phyloP scores from a whole-genome alignment of 2,797 vertebrate species.

The Betta splendens region DNA sequence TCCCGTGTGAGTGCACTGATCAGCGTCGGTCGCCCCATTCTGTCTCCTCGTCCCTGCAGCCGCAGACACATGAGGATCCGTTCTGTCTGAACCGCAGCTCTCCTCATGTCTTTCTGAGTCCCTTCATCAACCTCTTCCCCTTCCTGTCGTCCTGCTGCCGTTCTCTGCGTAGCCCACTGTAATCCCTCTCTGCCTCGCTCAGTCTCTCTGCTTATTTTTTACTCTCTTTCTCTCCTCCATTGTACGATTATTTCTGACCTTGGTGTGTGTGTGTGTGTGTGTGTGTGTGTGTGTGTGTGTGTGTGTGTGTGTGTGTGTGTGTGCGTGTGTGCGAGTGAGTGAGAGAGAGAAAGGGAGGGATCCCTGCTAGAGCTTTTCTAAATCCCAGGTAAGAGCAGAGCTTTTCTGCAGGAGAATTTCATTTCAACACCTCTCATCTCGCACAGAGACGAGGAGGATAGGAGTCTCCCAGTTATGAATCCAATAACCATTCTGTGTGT shows the following conservation, averaged over 20 bases:
- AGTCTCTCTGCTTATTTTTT: constrained; percentile 56
- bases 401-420: constrained; percentile 79
- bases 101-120: constrained; percentile 50
- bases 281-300: constrained; percentile 31
- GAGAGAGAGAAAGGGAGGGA: constrained; percentile 26
- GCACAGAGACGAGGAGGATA: constrained; percentile 65
- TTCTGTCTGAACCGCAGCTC: constrained; percentile 62
- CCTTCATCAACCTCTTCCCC: constrained; percentile 52
- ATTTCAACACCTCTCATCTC: constrained; percentile 79
- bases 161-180: constrained; percentile 44
- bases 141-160: constrained; percentile 48
- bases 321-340: constrained; percentile 24
- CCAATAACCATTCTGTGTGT: constrained; percentile 71
- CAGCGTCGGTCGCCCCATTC: too few species aligned
- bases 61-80: constrained; percentile 61
- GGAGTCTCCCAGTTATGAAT: constrained; percentile 77
- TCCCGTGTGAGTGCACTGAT: too few species aligned
- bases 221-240: constrained; percentile 40
- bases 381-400: constrained; percentile 80
- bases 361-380: constrained; percentile 71
- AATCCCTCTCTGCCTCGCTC: constrained; percentile 65
- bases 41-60: constrained; percentile 29
- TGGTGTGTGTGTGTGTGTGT: constrained; percentile 21
- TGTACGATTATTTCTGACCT: constrained; percentile 37
- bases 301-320: constrained; percentile 26